These are phyloP conservation scores for Asbolus verrucosus DNA, from an alignment of 1,140 invertebrate genomes.

Conservation along the genomic window DNA sequence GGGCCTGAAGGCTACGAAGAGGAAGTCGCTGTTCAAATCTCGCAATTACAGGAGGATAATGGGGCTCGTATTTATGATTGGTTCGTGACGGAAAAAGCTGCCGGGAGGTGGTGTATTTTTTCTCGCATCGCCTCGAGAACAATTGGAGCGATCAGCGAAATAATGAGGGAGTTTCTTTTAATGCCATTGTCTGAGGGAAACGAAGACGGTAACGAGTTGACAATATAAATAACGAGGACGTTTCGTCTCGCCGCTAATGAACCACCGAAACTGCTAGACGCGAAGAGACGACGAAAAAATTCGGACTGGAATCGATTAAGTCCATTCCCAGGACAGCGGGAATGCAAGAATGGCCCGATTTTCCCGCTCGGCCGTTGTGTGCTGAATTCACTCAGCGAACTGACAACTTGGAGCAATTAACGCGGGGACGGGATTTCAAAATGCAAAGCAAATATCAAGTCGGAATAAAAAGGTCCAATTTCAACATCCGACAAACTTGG, in stretches of 20 bases:
- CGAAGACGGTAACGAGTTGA: slow-evolving; percentile 4
- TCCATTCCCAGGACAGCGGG: too few relatives aligned
- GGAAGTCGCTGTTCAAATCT: too few relatives aligned
- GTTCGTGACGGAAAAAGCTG: not conserved
- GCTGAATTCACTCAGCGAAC: too few relatives aligned
- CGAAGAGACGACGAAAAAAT: slow-evolving; percentile 11
- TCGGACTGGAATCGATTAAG: not conserved
- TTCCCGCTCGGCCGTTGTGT: too few relatives aligned
- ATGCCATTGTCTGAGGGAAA: slow-evolving; percentile 4
- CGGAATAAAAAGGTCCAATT: too few relatives aligned
- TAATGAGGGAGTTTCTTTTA: slow-evolving; percentile 15
- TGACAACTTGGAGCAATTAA: too few relatives aligned
- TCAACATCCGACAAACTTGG: too few relatives aligned
- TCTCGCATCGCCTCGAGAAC: slow-evolving; percentile 1
- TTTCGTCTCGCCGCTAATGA: slow-evolving; percentile 22
- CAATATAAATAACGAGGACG: slow-evolving; percentile 21
- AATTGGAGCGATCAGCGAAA: slow-evolving; percentile 12
- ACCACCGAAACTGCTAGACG: not conserved
- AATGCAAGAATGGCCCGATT: too few relatives aligned
- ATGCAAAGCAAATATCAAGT: not conserved
- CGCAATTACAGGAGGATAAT: too few relatives aligned
- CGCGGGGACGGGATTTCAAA: not conserved
- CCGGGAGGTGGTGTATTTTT: not conserved
- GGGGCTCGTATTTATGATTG: too few relatives aligned
- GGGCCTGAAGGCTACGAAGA: too few relatives aligned